A percentile compares a stretch with the other conserved stretches of the same genome.
Evolutionary conservation across 2,888 invertebrate genomes (phyloP).

Genomic region (Yponomeuta evonymella): DNA sequence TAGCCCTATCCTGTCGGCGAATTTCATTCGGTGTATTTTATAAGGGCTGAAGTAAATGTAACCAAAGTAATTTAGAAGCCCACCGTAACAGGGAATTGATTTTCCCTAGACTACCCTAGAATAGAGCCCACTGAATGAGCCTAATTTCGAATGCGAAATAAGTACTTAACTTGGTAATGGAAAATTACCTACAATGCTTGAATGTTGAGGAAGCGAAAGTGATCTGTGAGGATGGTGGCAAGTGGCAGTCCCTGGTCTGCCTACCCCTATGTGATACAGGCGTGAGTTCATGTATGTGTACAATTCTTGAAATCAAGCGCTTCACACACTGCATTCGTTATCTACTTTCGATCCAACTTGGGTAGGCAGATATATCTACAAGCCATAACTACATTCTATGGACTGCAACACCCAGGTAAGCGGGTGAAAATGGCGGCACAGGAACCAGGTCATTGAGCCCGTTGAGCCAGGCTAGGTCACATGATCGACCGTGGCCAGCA

Average conservation of each 20-base stretch:
- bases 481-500: background rate
- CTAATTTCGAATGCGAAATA: too few species aligned
- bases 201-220: too few species aligned
- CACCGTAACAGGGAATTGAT: background rate
- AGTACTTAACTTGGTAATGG: too few species aligned
- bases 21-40: background rate
- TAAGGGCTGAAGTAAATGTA: background rate
- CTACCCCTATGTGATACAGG: too few species aligned
- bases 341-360: too few species aligned
- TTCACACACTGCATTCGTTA: too few species aligned
- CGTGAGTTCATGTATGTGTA: too few species aligned
- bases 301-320: too few species aligned
- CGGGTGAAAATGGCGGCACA: slow-evolving; percentile 9
- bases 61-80: background rate
- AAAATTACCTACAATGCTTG: too few species aligned
- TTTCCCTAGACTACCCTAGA: background rate
- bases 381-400: background rate
- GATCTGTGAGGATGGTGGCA: too few species aligned
- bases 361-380: background rate
- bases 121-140: background rate
- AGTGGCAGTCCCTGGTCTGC: too few species aligned
- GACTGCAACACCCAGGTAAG: slow-evolving; percentile 5
- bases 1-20: background rate
- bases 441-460: slow-evolving; percentile 8
- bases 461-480: slow-evolving; percentile 4